phyloP scores from a whole-genome alignment of 2,113 vertebrate species.

The Glaucidium brasilianum region DNA sequence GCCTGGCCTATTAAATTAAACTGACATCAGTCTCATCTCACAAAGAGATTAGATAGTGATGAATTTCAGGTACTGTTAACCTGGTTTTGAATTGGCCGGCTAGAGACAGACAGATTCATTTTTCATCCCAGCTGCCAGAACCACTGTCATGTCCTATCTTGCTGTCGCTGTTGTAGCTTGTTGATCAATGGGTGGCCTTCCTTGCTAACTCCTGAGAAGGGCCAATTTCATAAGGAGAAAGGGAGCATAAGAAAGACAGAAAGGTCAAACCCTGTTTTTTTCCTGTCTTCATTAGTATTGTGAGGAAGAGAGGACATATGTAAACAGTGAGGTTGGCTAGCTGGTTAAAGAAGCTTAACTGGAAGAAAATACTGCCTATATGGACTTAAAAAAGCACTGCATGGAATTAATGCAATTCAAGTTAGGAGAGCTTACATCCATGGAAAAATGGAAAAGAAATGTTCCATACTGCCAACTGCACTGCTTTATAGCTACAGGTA shows the following conservation, averaged over 20 bases:
- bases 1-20: constrained; percentile 63
- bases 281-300: neutral
- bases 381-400: neutral
- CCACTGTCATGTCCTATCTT: neutral
- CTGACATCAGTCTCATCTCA: constrained; percentile 67
- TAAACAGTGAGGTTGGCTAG: neutral
- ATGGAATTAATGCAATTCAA: neutral
- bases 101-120: constrained; percentile 53
- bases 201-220: neutral
- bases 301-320: neutral
- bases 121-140: constrained; percentile 38
- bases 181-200: neutral
- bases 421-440: neutral
- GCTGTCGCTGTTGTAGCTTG: neutral
- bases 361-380: neutral
- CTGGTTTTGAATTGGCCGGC: constrained; percentile 58
- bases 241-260: neutral
- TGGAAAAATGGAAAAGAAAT: neutral
- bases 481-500: neutral
- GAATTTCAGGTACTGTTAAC: constrained; percentile 65
- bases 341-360: neutral
- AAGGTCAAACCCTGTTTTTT: neutral
- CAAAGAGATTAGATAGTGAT: constrained; percentile 61
- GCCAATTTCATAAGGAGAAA: neutral
- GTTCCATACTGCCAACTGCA: neutral